Conservation (phyloP, 2,113 vertebrate species). For the Bolborhynchus lineola region DNA sequence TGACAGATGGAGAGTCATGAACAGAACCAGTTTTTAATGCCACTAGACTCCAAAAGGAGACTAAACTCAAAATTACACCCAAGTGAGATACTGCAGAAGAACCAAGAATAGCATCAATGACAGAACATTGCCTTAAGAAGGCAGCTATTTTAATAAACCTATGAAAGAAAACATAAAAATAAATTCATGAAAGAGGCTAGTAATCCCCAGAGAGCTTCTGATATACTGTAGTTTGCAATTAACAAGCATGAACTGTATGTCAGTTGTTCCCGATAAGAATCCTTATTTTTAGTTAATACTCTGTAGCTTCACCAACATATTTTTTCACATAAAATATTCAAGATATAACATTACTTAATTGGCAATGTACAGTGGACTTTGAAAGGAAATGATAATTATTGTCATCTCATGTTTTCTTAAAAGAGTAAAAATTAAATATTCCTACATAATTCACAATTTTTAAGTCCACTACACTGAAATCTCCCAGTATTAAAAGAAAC, state of each 20-base stretch:
- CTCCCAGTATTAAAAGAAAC: not conserved
- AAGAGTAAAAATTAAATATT: not conserved
- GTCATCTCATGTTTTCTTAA: not conserved
- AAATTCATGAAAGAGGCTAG: not conserved
- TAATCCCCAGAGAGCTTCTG: not conserved
- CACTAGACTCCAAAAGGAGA: not conserved
- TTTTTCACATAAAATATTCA: not conserved
- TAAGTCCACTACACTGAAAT: not conserved
- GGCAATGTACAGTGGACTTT: not conserved
- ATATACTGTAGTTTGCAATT: not conserved
- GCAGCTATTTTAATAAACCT: not conserved
- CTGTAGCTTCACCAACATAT: not conserved
- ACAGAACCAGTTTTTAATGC: not conserved
- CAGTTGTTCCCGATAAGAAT: not conserved
- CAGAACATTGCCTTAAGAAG: not conserved
- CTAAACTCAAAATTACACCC: not conserved
- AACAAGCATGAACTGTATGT: not conserved
- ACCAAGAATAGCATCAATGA: not conserved
- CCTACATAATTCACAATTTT: not conserved
- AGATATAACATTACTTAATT: not conserved
- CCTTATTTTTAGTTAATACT: not conserved
- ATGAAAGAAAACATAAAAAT: not conserved
- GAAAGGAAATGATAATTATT: not conserved
- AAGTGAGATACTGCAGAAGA: not conserved
- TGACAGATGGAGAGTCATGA: not conserved